Evolutionary conservation across 2,113 vertebrate genomes (phyloP), one percentile per base, ranked within the genome.

Genomic region (Ancistrus triradiatus): DNA sequence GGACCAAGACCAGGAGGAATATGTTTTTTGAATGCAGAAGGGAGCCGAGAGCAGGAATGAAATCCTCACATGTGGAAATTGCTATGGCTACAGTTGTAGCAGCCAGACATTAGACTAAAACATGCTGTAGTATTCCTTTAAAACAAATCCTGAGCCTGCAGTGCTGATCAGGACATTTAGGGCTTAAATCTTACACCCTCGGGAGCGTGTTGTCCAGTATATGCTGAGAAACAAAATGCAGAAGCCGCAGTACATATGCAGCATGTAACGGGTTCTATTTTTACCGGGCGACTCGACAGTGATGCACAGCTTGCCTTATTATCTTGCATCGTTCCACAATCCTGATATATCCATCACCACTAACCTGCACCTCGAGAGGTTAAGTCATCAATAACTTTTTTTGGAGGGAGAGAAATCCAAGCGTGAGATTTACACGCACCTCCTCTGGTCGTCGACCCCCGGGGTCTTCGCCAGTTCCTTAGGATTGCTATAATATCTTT

Each of bases 401-500:
- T 70, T 81, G 80, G 77, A 78, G 27, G 58, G 55, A 43, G 63
- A 81, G 81, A 78, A 75, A 81, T 85, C 81, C 83, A 83, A 86
- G 81, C 78, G 78, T 74, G 83, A 83, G 78, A 63, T 88, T 81
- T 46, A 33, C 27, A 21, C 31, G 25, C 3, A 18, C 46, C 7
- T 35, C 35, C 37, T 66, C 43, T 47, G 42, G 58, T n/a, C 35
- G n/a, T 22, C 43, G 58, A 60, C 72, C 85, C 79, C 15, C 18
- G 33, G n/a, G 31, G 19, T 33, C 37, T 37, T 51, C 63, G 51
- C 28, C 67, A 72, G 77, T 81, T 85, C 78, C 82, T 68, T 15
- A 73, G 70, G 73, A 87, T 87, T 86, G 90, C 81, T 83, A 81
- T 68, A 74, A 89, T 88, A 89, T 91, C 85, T 89, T 91, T 91